Evolutionary conservation across 1,140 invertebrate genomes (phyloP), one percentile per base, ranked within the genome.

Genomic region (Drosophila paulistorum): DNA sequence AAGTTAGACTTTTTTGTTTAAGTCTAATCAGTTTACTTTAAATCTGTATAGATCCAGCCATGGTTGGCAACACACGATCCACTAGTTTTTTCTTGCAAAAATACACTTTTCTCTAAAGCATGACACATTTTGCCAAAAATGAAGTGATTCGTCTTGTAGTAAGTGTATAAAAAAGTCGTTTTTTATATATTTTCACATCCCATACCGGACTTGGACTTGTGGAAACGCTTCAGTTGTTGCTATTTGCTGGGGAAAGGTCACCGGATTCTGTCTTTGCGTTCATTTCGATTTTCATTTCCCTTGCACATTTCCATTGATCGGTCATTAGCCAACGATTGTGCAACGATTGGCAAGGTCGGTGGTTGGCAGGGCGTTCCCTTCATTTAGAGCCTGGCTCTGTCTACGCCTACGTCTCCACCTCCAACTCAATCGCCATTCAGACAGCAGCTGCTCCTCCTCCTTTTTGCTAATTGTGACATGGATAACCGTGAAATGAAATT

Each of bases 401-500:
- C 45, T 14, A 10, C 7, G 68, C 60, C 3, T 30, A 9, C 17
- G 30, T 23, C 26, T 33, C 54, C 42, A 26, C 35, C 60, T 14
- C 33, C 33, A 37, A 39, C 37, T 11, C 35, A 3, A 10, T 39
- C 1, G 37, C 37, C 30, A 30, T 39, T 11, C 11, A 39, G 37
- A 11, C 11, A 39, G 14, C 45, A 51, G 10, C 30, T 61, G 57
- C 42, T 26, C 39, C n/a, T 41, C 62, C 42, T 37, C 70, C 68
- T 48, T 65, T 65, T 58, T 71, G 73, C 79, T 87, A 83, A 86
- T 86, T 86, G 76, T 80, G 73, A 84, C 77, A 80, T 84, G 79
- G 75, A 81, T 86, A 83, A 72, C 75, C 82, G 58, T 86, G 83
- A 87, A 86, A 86, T 86, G 79, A 86, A 86, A 83, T 86, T 70